Conservation (phyloP, 2,113 vertebrate species). For the Plecotus auritus region DNA sequence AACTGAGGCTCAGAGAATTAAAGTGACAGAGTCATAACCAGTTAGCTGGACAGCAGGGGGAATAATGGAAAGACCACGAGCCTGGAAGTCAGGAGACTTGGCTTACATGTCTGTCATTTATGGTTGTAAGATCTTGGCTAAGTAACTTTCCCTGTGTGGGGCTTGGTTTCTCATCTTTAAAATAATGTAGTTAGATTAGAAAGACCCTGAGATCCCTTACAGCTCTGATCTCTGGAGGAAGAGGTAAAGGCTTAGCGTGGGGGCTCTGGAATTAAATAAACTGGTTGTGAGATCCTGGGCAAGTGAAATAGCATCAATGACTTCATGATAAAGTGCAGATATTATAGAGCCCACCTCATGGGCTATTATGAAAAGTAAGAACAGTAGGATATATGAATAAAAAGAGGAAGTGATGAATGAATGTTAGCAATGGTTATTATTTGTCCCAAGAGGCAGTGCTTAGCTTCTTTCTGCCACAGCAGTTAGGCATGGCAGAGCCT, state of each 20-base stretch:
- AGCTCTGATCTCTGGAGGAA: background rate
- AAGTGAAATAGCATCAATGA: background rate
- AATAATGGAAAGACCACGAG: background rate
- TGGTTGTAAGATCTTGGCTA: background rate
- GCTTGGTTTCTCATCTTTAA: background rate
- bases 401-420: background rate
- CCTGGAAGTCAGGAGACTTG: background rate
- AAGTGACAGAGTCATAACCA: background rate
- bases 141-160: background rate
- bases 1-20: background rate
- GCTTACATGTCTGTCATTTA: background rate
- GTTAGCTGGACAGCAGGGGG: background rate
- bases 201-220: background rate
- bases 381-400: background rate
- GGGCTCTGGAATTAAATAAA: background rate
- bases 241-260: background rate
- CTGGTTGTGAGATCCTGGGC: background rate
- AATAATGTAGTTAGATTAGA: background rate
- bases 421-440: background rate
- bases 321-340: background rate
- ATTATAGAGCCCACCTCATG: background rate
- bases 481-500: background rate
- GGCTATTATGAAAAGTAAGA: background rate
- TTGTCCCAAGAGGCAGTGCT: background rate
- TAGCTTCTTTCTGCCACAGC: background rate